Conservation (phyloP, 2,113 vertebrate genomes). For the Cephalopterus ornatus region DNA sequence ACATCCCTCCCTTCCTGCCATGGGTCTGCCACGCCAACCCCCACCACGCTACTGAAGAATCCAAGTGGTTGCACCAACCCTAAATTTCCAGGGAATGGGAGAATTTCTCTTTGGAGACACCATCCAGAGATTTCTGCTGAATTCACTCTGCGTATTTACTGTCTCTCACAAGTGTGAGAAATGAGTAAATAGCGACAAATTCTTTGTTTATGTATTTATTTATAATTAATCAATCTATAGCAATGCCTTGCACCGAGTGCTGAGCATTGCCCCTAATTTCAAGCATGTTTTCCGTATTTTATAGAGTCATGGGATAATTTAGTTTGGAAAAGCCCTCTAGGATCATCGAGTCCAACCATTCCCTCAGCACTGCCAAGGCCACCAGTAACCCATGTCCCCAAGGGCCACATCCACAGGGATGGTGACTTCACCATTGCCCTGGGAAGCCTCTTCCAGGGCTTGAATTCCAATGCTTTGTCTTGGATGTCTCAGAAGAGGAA, state of each 20-base stretch:
- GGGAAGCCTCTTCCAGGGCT: background rate
- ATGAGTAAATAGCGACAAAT: background rate
- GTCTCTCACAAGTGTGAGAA: background rate
- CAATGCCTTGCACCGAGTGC: rapidly evolving
- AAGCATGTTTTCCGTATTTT: background rate
- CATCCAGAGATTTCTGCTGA: background rate
- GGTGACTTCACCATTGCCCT: background rate
- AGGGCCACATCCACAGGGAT: background rate
- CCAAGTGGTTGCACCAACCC: rapidly evolving
- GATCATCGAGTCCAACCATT: background rate
- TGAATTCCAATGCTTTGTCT: background rate
- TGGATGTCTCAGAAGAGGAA: background rate
- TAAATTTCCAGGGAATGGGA: background rate
- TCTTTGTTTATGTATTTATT: too few relatives aligned
- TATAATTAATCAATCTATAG: too few relatives aligned
- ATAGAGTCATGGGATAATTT: rapidly evolving
- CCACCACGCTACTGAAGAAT: rapidly evolving
- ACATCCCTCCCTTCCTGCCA: background rate
- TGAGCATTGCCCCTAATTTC: background rate
- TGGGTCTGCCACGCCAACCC: background rate
- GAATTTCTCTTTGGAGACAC: background rate
- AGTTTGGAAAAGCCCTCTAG: background rate
- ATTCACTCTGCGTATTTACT: rapidly evolving
- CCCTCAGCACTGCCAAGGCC: rapidly evolving
- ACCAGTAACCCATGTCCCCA: background rate